Evolutionary conservation across 92 coral and sea anemone genomes (phyloP).

Genomic region (Porites lobata): DNA sequence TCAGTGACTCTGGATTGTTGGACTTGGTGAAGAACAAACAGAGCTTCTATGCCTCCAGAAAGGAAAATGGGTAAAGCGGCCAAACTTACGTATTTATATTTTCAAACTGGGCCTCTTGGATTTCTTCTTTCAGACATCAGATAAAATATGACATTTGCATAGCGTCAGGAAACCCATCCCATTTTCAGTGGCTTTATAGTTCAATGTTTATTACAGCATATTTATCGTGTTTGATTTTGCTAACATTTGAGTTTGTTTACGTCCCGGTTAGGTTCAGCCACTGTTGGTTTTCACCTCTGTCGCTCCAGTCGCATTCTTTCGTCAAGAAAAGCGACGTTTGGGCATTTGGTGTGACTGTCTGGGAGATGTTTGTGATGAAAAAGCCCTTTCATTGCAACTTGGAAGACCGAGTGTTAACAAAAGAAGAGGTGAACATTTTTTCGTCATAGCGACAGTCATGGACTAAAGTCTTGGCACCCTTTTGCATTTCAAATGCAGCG

Average conservation of each 20-base stretch:
- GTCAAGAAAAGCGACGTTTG: conserved; percentile 84
- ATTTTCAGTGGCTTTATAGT: too few species aligned
- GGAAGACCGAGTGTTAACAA: conserved; percentile 40
- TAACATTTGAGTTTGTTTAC: background rate
- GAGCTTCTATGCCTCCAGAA: conserved; percentile 35
- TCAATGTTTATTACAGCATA: background rate
- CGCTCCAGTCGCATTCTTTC: conserved; percentile 64
- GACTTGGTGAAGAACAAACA: conserved; percentile 63
- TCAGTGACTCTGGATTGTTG: conserved; percentile 82
- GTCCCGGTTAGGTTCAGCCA: conserved; percentile 28
- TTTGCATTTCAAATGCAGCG: too few species aligned
- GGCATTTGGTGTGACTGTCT: conserved; percentile 94
- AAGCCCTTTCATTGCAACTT: conserved; percentile 71
- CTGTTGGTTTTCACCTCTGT: conserved; percentile 89
- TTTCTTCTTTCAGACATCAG: too few species aligned
- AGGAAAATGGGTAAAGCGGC: conserved; percentile 12
- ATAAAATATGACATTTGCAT: too few species aligned
- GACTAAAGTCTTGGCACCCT: too few species aligned
- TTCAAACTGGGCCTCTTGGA: too few species aligned
- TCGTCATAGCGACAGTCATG: background rate
- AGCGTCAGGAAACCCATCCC: too few species aligned
- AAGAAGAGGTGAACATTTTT: conserved; percentile 67
- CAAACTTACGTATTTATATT: too few species aligned
- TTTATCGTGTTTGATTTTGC: background rate
- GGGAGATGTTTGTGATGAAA: conserved; percentile 90